Conservation (phyloP, 2,888 invertebrate species). For the Yponomeuta plumbellus region DNA sequence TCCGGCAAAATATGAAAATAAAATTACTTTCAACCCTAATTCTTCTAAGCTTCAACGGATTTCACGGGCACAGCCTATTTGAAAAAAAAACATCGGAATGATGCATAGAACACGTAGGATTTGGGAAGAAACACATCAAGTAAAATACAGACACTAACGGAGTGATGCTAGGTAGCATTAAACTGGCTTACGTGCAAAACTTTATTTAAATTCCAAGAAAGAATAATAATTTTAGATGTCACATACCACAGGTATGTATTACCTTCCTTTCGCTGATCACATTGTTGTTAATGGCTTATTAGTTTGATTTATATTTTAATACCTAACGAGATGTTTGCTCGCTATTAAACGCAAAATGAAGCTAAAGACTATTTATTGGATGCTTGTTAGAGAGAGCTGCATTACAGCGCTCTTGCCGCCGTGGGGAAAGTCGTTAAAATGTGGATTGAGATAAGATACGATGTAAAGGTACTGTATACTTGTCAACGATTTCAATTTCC, state of each 20-base stretch:
- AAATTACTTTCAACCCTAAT: no score
- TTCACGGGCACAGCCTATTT: no score
- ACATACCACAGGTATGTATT: neutral
- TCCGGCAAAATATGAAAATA: no score
- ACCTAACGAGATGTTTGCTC: conserved; percentile 1
- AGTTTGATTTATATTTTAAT: neutral
- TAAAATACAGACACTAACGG: neutral
- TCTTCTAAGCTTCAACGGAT: no score
- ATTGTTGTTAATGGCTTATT: neutral
- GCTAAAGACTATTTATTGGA: conserved; percentile 6
- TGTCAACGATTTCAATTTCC: neutral
- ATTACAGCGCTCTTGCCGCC: conserved; percentile 23
- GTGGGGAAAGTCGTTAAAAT: conserved; percentile 36
- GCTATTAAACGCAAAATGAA: conserved; percentile 6
- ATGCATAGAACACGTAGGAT: no score
- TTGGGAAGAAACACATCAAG: no score
- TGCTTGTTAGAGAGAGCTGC: conserved; percentile 12
- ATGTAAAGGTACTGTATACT: conserved; percentile 2
- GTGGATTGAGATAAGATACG: conserved; percentile 33
- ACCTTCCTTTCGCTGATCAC: neutral
- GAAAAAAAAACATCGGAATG: no score
- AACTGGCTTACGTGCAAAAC: neutral
- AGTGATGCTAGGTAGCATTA: neutral
- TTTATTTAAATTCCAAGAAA: neutral
- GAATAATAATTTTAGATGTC: neutral